A percentile compares a stretch with the other conserved stretches of the same genome.
phyloP scores from a whole-genome alignment of 2,113 vertebrate species.

The Acanthochromis polyacanthus region DNA sequence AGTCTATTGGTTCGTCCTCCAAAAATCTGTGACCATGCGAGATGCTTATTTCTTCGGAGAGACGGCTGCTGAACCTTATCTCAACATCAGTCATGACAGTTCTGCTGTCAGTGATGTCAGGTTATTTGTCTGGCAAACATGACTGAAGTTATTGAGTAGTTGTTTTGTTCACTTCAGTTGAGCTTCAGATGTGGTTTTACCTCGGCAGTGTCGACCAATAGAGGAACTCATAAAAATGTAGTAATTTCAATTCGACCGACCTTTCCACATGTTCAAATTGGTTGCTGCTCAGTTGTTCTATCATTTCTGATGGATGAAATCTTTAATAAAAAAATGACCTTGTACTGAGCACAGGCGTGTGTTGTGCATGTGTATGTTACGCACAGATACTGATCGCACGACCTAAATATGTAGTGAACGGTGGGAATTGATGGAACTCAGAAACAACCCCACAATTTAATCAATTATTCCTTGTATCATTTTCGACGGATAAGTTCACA shows the following conservation, averaged over 20 bases:
- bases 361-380: too few relatives aligned
- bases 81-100: not conserved
- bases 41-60: not conserved
- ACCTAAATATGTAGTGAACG: too few relatives aligned
- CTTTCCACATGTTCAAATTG: not conserved
- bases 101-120: constrained; percentile 18
- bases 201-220: constrained; percentile 23
- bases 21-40: constrained; percentile 27
- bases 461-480: too few relatives aligned
- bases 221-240: not conserved
- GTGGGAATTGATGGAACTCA: too few relatives aligned
- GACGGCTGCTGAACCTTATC: constrained; percentile 16
- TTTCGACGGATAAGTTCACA: too few relatives aligned
- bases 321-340: too few relatives aligned
- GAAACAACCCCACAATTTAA: too few relatives aligned
- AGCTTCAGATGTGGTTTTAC: not conserved
- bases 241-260: not conserved
- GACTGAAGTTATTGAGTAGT: constrained; percentile 2
- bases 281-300: too few relatives aligned
- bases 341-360: too few relatives aligned
- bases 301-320: too few relatives aligned
- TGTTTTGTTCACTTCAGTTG: not conserved
- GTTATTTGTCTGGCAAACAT: constrained; percentile 6
- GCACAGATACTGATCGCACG: too few relatives aligned
- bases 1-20: not conserved